Evolutionary conservation across 2,797 vertebrate genomes (phyloP).

Genomic region (Smutsia temminckii): DNA sequence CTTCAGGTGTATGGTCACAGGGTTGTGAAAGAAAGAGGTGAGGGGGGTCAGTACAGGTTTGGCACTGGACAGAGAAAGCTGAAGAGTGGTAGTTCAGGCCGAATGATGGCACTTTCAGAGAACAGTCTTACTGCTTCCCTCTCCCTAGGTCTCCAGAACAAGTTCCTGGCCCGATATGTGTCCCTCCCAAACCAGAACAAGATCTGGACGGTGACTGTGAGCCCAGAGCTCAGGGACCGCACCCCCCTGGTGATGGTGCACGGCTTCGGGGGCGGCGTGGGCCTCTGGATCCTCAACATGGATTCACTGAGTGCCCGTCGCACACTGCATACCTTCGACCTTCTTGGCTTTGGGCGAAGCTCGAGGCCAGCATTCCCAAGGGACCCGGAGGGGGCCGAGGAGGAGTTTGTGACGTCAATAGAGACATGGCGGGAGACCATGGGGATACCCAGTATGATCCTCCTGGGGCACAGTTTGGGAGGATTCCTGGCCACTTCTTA

Average conservation of each 20-base stretch:
- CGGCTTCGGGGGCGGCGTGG: slow-evolving; percentile 93
- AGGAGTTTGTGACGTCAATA: slow-evolving; percentile 86
- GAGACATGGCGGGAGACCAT: slow-evolving; percentile 89
- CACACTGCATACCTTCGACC: slow-evolving; percentile 90
- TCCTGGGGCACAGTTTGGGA: slow-evolving; percentile 91
- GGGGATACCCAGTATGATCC: slow-evolving; percentile 90
- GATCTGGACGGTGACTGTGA: slow-evolving; percentile 93
- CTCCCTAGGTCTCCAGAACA: slow-evolving; percentile 90
- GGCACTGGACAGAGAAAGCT: not conserved
- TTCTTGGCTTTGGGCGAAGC: slow-evolving; percentile 93
- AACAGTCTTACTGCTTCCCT: not conserved
- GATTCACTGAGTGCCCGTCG: slow-evolving; percentile 87
- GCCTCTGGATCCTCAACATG: slow-evolving; percentile 94
- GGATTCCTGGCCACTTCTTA: slow-evolving; percentile 91
- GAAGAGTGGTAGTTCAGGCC: not conserved
- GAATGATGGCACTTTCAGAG: not conserved
- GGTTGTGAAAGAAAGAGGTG: not conserved
- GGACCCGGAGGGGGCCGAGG: slow-evolving; percentile 89
- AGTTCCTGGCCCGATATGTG: slow-evolving; percentile 91
- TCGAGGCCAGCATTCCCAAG: slow-evolving; percentile 90
- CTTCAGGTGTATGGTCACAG: not conserved
- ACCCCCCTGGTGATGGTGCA: slow-evolving; percentile 95
- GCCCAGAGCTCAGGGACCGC: slow-evolving; percentile 79
- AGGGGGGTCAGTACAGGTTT: not conserved
- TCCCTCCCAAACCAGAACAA: slow-evolving; percentile 90